These are phyloP conservation scores for Atethmia centrago DNA, from an alignment of 2,888 invertebrate species.

Conservation along the genomic window DNA sequence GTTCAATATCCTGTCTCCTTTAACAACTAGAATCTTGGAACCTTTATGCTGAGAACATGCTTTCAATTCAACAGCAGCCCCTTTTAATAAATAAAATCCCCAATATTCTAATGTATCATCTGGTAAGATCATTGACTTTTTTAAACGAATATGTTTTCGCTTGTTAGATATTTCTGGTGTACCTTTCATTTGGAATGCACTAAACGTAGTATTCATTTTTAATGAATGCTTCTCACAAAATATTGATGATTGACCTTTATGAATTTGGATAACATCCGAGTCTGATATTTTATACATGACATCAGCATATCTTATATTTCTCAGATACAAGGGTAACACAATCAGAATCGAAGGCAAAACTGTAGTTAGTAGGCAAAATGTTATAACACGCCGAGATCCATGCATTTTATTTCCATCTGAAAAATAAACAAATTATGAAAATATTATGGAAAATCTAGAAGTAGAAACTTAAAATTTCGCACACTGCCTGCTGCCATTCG, in stretches of 20 bases:
- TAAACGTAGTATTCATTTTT: conserved; percentile 93
- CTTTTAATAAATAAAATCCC: conserved; percentile 95
- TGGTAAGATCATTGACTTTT: conserved; percentile 95
- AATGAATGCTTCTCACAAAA: conserved; percentile 95
- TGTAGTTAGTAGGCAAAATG: conserved; percentile 94
- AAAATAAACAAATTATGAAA: conserved; percentile 68
- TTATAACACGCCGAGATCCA: conserved; percentile 94
- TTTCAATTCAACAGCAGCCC: conserved; percentile 94
- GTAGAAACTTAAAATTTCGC: background rate
- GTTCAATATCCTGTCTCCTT: conserved; percentile 94
- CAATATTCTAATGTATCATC: conserved; percentile 97
- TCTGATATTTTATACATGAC: conserved; percentile 95
- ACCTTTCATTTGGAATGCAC: conserved; percentile 93
- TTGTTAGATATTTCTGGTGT: conserved; percentile 93
- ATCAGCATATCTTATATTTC: conserved; percentile 94
- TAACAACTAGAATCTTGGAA: conserved; percentile 94
- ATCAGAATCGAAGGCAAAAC: conserved; percentile 94
- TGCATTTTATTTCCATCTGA: conserved; percentile 93
- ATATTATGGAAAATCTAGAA: background rate
- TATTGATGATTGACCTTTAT: conserved; percentile 95
- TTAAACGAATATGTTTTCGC: conserved; percentile 94
- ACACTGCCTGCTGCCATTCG: background rate
- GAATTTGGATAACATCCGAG: conserved; percentile 95
- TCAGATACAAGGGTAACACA: conserved; percentile 94
- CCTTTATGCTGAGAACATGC: conserved; percentile 95